Conservation (phyloP, 2,888 invertebrate genomes). For the Apodemia mormo region DNA sequence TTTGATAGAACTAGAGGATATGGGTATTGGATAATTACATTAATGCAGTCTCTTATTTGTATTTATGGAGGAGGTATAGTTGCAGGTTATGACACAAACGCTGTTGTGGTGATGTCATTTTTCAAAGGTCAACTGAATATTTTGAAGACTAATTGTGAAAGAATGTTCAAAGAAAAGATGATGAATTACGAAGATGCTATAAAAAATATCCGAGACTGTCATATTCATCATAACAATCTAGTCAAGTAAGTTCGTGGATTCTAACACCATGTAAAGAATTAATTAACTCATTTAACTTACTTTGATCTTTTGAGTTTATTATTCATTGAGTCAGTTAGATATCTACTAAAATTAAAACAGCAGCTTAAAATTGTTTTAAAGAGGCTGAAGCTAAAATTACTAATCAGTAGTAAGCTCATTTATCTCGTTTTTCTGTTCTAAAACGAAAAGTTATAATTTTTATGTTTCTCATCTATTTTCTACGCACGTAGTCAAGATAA, state of each 20-base stretch:
- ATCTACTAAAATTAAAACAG: no score
- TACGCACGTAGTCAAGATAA: no score
- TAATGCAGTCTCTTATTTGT: conserved; percentile 54
- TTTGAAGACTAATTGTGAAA: conserved; percentile 54
- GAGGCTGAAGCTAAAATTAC: no score
- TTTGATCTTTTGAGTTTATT: no score
- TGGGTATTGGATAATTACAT: conserved; percentile 54
- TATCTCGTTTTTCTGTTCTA: no score
- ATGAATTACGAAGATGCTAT: conserved; percentile 44
- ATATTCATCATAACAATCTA: conserved; percentile 55
- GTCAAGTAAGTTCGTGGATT: conserved; percentile 50
- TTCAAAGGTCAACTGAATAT: conserved; percentile 65
- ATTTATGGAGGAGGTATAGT: conserved; percentile 68
- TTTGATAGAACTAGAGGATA: conserved; percentile 55
- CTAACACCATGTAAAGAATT: no score
- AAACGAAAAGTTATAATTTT: no score
- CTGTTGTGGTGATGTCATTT: conserved; percentile 66
- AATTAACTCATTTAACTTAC: no score
- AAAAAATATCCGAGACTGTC: conserved; percentile 53
- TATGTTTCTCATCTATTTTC: no score
- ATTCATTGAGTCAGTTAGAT: no score
- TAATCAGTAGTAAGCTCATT: no score
- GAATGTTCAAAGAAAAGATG: conserved; percentile 47
- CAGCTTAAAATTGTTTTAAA: no score
- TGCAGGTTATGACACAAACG: conserved; percentile 64